Percentiles rank a stretch among this genome's conserved stretches.
These are phyloP conservation scores for Lathronympha strigana DNA, from an alignment of 2,888 invertebrate species.

Conservation along the genomic window DNA sequence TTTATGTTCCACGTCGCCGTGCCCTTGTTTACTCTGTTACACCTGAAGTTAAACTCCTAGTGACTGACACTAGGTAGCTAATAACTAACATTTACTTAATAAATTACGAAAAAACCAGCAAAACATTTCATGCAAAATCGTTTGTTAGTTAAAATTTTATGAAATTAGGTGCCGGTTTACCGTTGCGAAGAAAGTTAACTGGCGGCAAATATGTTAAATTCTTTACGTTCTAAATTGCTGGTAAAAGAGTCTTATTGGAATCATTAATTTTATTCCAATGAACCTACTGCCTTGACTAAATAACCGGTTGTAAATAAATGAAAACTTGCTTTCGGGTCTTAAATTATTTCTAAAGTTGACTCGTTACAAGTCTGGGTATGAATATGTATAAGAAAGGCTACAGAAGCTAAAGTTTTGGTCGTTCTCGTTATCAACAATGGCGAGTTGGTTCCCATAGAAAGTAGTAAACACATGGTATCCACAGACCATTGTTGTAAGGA, in stretches of 20 bases:
- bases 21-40: slow-evolving; percentile 76
- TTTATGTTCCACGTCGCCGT: slow-evolving; percentile 71
- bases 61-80: slow-evolving; percentile 33
- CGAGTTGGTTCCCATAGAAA: slow-evolving; percentile 70
- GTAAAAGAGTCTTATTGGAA: slow-evolving; percentile 68
- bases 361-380: slow-evolving; percentile 26
- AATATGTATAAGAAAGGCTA: slow-evolving; percentile 35
- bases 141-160: slow-evolving; percentile 51
- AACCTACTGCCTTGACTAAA: neutral
- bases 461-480: slow-evolving; percentile 62
- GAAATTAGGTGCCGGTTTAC: slow-evolving; percentile 63
- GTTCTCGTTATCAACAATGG: slow-evolving; percentile 56
- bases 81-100: slow-evolving; percentile 36
- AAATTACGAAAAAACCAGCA: slow-evolving; percentile 55
- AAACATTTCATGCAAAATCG: slow-evolving; percentile 49
- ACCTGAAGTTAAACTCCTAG: slow-evolving; percentile 51
- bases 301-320: slow-evolving; percentile 25
- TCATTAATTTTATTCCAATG: slow-evolving; percentile 36
- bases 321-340: slow-evolving; percentile 24
- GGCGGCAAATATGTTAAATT: slow-evolving; percentile 60
- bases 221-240: slow-evolving; percentile 59
- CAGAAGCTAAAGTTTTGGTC: slow-evolving; percentile 26
- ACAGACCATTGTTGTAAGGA: slow-evolving; percentile 36
- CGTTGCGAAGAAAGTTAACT: slow-evolving; percentile 74
- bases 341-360: neutral